Evolutionary conservation across 2,888 invertebrate genomes (phyloP).

Genomic region (Eurois occulta): DNA sequence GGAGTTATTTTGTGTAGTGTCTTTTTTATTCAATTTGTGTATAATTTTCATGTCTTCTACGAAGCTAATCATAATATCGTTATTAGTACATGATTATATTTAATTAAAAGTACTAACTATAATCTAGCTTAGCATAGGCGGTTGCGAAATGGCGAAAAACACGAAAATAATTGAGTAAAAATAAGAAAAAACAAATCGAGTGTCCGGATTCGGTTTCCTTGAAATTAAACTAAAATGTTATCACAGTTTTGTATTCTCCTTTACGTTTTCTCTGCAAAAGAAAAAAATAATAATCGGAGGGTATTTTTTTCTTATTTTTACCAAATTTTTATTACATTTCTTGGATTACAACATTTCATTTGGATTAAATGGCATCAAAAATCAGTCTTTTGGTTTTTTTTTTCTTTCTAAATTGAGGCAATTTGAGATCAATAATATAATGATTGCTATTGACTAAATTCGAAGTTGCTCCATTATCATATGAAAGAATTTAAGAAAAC

Average conservation of each 20-base stretch:
- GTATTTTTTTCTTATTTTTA: conserved; percentile 63
- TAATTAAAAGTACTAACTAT: conserved; percentile 33
- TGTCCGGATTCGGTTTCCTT: conserved; percentile 5
- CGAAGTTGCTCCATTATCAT: conserved; percentile 11
- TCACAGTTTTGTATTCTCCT: conserved; percentile 57
- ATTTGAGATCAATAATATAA: conserved; percentile 69
- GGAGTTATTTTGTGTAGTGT: conserved; percentile 48
- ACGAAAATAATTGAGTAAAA: conserved; percentile 58
- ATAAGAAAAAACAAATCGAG: conserved; percentile 47
- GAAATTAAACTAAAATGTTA: conserved; percentile 42
- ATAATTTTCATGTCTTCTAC: conserved; percentile 38
- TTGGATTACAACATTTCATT: conserved; percentile 55
- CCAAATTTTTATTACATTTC: conserved; percentile 45
- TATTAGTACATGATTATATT: conserved; percentile 46
- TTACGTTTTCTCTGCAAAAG: neutral
- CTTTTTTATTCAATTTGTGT: conserved; percentile 39
- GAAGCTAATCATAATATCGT: conserved; percentile 39
- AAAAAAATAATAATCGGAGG: neutral
- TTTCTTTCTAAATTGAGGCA: conserved; percentile 62
- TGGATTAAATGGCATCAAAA: conserved; percentile 68
- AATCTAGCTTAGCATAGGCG: conserved; percentile 61
- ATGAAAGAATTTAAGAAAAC: conserved; percentile 29
- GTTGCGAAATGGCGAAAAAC: conserved; percentile 58
- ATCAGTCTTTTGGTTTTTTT: conserved; percentile 71
- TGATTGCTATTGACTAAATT: conserved; percentile 60